These are phyloP conservation scores for Tetramorium bicarinatum DNA, from an alignment of 2,888 invertebrate species.

Conservation along the genomic window DNA sequence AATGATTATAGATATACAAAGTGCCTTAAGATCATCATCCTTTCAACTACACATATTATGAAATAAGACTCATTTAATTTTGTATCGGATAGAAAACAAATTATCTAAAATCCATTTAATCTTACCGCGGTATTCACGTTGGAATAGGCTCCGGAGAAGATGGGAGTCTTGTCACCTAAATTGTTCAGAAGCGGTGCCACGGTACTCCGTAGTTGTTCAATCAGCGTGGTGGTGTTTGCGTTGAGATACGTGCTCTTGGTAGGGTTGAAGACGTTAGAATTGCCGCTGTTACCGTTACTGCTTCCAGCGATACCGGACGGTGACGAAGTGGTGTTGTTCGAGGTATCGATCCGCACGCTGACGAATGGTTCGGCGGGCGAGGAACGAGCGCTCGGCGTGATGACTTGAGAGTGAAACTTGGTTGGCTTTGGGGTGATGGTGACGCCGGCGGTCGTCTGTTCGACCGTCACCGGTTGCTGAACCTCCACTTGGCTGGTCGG, in stretches of 20 bases:
- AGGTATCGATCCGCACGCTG: constrained; percentile 69
- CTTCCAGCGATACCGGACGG: constrained; percentile 67
- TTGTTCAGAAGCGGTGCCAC: constrained; percentile 83
- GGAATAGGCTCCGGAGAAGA: constrained; percentile 80
- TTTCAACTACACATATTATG: background rate
- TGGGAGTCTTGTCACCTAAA: constrained; percentile 81
- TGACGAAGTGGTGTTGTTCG: constrained; percentile 64
- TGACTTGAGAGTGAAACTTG: constrained; percentile 70
- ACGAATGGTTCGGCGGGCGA: constrained; percentile 80
- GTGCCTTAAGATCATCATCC: background rate
- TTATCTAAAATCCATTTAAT: background rate
- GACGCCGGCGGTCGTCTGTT: constrained; percentile 61
- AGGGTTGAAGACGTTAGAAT: constrained; percentile 83
- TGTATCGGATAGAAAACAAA: background rate
- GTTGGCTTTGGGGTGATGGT: constrained; percentile 81
- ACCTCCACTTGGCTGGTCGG: constrained; percentile 63
- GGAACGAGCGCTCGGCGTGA: constrained; percentile 73
- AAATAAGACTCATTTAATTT: background rate
- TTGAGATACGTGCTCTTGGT: constrained; percentile 77
- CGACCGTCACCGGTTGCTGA: constrained; percentile 54
- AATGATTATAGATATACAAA: background rate
- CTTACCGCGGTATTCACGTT: constrained; percentile 80
- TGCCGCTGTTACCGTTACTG: constrained; percentile 79
- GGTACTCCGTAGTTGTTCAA: constrained; percentile 84
- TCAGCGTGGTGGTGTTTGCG: constrained; percentile 77